Evolutionary conservation across 2,797 vertebrate species (phyloP), one percentile per base, ranked within the genome.

Genomic region (Diglossa cyanea): DNA sequence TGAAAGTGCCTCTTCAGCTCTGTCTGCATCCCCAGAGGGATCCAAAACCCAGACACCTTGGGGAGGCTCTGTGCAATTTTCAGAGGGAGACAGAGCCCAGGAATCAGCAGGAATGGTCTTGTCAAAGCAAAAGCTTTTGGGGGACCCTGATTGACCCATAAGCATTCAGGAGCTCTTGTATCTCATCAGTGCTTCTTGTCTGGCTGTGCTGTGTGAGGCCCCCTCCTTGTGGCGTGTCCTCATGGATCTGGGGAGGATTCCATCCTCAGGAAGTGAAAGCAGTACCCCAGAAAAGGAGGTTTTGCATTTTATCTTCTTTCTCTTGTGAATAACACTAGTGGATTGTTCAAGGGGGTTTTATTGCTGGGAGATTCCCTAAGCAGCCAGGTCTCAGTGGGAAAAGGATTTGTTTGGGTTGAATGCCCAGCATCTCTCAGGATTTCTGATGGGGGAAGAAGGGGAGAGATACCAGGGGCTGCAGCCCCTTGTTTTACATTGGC

Each of bases 1-100:
- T 3, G 16, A 88, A 88, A 90, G 39, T 74, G 88, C 68, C 78
- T 85, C 60, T 74, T 97, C 75, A 93, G 90, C 90, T 90, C 24
- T 25, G 72, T 12, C 57, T 68, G 78, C 45, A 70, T 67, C 88
- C 90, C 25, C 0, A 83, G 85, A 76, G 65, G 63, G 55, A 33
- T 21, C 28, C n/a, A 17, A 90, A 92, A 60, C 12, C 33, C 30
- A 5, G 63, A 23, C 37, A 65, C 82, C 35, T 86, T 11, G 2
- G 39, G 31, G 61, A 66, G 55, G 33, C 8, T 25, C 48, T 45
- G 12, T 58, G 65, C 19, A 28, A 37, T 54, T 48, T 40, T 33
- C 42, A 40, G 40, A 53, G 39, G 48, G 26, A 47, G 37, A 17
- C 7, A 25, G 10, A 37, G 50, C 5, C 4, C 7, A 48, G 53